A percentile compares a stretch with the other conserved stretches of the same genome.
Conservation (phyloP, 2,797 vertebrate genomes). For the Acanthurus lineatus region DNA sequence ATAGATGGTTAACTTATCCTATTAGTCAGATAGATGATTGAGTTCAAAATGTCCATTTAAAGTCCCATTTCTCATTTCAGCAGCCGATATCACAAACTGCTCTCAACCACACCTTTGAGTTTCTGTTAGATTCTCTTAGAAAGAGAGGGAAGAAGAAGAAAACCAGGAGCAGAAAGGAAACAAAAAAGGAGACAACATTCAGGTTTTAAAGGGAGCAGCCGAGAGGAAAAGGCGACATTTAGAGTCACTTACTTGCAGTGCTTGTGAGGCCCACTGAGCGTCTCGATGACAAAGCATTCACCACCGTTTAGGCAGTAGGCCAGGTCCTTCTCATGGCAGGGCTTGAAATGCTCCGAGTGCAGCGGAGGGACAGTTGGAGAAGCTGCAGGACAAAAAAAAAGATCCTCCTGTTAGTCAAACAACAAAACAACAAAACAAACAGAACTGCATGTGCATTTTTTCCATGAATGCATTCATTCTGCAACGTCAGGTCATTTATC, state of each 20-base stretch:
- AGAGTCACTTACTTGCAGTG: constrained; percentile 94
- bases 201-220: neutral
- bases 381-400: constrained; percentile 78
- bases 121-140: neutral
- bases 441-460: too few relatives aligned
- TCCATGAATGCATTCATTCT: neutral
- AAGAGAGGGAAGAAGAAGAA: neutral
- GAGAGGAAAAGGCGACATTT: neutral
- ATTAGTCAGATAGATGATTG: too few relatives aligned
- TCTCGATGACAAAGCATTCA: constrained; percentile 98
- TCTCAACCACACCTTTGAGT: neutral
- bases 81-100: neutral
- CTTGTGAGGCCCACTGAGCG: constrained; percentile 95
- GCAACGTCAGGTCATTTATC: constrained; percentile 11
- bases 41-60: too few relatives aligned
- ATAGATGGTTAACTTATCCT: too few relatives aligned
- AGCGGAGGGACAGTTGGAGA: constrained; percentile 93
- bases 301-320: constrained; percentile 97
- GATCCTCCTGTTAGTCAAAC: constrained; percentile 32
- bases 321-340: constrained; percentile 96
- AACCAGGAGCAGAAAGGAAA: neutral
- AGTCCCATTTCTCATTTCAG: neutral
- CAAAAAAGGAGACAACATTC: neutral
- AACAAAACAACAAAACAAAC: too few relatives aligned
- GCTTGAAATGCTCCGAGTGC: constrained; percentile 97